Conservation (phyloP, 53 echinoderm and acorn worm genomes). For the Apostichopus leukothele region DNA sequence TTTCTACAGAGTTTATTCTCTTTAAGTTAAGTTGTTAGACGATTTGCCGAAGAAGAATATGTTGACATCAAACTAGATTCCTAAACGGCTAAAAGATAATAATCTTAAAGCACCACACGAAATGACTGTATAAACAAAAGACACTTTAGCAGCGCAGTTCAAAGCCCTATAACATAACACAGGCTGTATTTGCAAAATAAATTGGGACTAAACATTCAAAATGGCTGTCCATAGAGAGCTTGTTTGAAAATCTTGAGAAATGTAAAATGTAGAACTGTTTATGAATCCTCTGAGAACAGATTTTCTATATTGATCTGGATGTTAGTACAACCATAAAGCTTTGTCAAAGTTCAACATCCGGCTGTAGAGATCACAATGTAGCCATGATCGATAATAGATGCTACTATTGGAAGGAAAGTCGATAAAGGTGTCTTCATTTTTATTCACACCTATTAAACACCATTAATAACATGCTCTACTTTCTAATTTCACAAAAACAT, state of each 20-base stretch:
- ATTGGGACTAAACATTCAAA: neutral
- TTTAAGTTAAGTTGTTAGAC: no score
- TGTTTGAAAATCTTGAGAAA: neutral
- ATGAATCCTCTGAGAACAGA: neutral
- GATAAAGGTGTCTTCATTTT: conserved; percentile 30
- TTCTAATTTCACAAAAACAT: neutral
- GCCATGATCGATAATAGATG: conserved; percentile 14
- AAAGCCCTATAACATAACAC: neutral
- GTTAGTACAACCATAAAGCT: neutral
- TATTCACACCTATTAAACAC: neutral
- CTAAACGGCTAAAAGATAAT: no score
- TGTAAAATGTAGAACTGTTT: neutral
- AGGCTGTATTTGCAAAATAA: neutral
- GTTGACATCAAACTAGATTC: no score
- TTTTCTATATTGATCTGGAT: neutral
- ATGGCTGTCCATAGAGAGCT: neutral
- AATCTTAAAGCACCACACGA: neutral
- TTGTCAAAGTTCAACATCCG: conserved; percentile 37
- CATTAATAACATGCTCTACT: conserved; percentile 21
- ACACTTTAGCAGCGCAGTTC: neutral
- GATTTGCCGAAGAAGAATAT: no score
- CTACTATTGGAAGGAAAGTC: conserved; percentile 5
- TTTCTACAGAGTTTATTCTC: no score
- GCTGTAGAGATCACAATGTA: neutral
- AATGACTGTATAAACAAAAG: neutral